phyloP scores from a whole-genome alignment of 2,797 vertebrate species.

The Danio tinwini region DNA sequence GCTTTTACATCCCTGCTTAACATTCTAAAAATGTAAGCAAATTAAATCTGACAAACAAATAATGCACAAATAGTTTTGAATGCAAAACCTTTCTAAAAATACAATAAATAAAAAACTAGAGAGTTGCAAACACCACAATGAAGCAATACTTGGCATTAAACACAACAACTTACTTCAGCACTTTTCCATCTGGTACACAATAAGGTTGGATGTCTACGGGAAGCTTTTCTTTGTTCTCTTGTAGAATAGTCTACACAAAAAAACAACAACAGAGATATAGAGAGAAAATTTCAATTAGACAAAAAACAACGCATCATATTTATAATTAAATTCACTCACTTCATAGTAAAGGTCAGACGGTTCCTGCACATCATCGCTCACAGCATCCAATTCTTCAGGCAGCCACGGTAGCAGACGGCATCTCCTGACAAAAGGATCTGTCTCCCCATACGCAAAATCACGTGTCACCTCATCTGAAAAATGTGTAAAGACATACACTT shows the following conservation, averaged over 20 bases:
- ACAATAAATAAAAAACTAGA: neutral
- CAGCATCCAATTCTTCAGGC: slow-evolving; percentile 72
- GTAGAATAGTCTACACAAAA: slow-evolving; percentile 82
- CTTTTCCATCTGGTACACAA: slow-evolving; percentile 73
- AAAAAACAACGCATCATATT: neutral
- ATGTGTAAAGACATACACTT: neutral
- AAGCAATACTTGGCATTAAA: neutral
- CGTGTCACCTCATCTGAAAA: slow-evolving; percentile 89
- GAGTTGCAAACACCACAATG: neutral
- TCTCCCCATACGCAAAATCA: slow-evolving; percentile 89
- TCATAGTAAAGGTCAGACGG: slow-evolving; percentile 86
- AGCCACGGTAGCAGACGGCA: slow-evolving; percentile 90
- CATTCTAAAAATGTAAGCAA: neutral
- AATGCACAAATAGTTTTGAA: neutral
- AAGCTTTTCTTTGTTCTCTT: slow-evolving; percentile 87
- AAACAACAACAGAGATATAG: slow-evolving; percentile 4
- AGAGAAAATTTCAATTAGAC: neutral
- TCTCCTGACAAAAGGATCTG: slow-evolving; percentile 79
- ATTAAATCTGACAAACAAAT: neutral
- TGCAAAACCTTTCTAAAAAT: too few relatives aligned
- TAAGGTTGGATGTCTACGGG: slow-evolving; percentile 74
- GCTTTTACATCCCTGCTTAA: too few relatives aligned
- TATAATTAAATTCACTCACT: slow-evolving; percentile 68
- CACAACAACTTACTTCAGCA: slow-evolving; percentile 82
- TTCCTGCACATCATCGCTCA: slow-evolving; percentile 78